Base-by-base conservation (phyloP, 2,888 invertebrate genomes). In the Leptinotarsa peninsularis region DNA sequence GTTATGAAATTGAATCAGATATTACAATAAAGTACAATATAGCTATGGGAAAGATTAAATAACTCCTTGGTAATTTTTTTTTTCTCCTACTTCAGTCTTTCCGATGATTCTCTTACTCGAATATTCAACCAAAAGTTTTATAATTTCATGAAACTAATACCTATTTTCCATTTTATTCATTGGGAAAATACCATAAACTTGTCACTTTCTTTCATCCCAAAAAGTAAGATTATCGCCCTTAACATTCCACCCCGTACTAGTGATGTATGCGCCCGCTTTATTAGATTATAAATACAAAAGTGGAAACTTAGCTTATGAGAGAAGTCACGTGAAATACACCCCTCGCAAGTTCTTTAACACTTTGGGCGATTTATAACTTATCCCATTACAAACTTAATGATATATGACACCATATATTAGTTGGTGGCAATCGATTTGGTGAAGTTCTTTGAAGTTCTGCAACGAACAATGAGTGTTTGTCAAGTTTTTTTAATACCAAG, bases 201-300 rank as follows among this genome's bases (percentile, higher is more conserved):
- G 14, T 13, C 5, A 21, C 15, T 5, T 58, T 27, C 15, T 58
- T 27, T 58, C n/a, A 33, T 43, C 63, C 43, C 43, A n/a, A 63
- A 60, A 63, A 63, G 33, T 17, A 33, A 43, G 43, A 33, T 63
- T 63, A 63, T 63, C 43, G 7, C 13, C 33, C 7, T 15, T n/a
- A 43, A 43, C 49, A 18, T 14, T 33, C 73, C 67, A 76, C 76
- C 79, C 78, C 76, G 80, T 76, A 73, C 67, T 76, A 75, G 81
- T 83, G 84, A 84, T 84, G 80, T 83, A 83, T 81, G 82, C 67
- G 73, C 77, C 82, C 82, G 81, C 83, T 84, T 84, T 84, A 84
- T 84, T 84, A 84, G 83, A 84, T 84, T 84, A 83, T 83, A 84
- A 83, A 84, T 83, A 83, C 83, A 83, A 83, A 82, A 80, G 82